Percentiles rank a stretch among this genome's conserved stretches.
phyloP scores from a whole-genome alignment of 37 sponge, comb jelly and placozoan species.

The Cliona cf. orientalis region DNA sequence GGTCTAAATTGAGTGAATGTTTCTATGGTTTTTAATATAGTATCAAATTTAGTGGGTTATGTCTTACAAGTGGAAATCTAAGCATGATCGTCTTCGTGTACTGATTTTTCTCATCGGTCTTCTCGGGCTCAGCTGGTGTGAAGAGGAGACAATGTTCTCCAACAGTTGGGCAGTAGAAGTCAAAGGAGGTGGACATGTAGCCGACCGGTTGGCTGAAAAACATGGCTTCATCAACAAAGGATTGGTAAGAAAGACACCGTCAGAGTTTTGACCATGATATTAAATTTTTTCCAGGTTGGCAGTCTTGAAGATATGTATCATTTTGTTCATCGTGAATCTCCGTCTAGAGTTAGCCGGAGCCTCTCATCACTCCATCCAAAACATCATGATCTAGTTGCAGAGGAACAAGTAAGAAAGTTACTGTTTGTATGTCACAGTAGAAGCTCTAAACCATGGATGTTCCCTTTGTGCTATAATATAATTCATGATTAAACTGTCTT shows the following conservation, averaged over 20 bases:
- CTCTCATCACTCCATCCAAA: conserved; percentile 11
- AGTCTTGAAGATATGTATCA: conserved; percentile 62
- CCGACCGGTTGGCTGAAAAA: conserved; percentile 61
- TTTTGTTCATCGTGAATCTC: conserved; percentile 54
- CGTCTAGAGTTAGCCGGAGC: conserved; percentile 27
- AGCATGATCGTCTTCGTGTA: no score
- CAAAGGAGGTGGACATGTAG: conserved; percentile 53
- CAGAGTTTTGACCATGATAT: not conserved
- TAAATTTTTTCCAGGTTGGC: conserved; percentile 32
- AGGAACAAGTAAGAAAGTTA: conserved; percentile 40
- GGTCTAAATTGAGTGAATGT: no score
- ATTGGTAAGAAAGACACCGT: conserved; percentile 27
- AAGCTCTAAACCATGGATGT: no score
- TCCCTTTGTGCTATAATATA: no score
- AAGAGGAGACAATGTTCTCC: conserved; percentile 43
- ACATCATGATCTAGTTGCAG: conserved; percentile 38
- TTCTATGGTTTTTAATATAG: no score
- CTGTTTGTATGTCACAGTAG: no score
- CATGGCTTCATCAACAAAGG: conserved; percentile 78
- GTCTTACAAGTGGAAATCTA: no score
- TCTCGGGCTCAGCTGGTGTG: no score
- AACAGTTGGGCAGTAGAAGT: conserved; percentile 87
- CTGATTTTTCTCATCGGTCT: no score
- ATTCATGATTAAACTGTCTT: no score
- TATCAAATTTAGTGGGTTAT: no score